These are phyloP conservation scores for Drosophila mettleri DNA, from an alignment of 2,888 invertebrate species.

Conservation along the genomic window DNA sequence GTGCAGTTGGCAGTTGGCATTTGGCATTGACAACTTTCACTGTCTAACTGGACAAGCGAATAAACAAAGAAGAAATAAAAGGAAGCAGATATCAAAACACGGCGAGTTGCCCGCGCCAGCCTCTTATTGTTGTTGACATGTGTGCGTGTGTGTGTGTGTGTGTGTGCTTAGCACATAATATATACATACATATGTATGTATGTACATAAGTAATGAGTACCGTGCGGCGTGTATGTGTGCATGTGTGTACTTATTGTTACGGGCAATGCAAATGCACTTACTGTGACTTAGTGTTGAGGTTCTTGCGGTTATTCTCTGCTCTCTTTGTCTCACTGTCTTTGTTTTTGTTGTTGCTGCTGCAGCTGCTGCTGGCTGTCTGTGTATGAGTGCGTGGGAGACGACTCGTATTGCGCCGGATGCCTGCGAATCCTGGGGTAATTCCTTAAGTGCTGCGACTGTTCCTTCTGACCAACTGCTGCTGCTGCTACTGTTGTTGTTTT, in stretches of 20 bases:
- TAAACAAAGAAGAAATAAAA: constrained; percentile 4
- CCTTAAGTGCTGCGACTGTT: constrained; percentile 41
- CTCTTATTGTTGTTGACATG: constrained; percentile 23
- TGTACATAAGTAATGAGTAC: constrained; percentile 32
- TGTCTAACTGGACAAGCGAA: constrained; percentile 11
- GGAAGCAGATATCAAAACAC: constrained; percentile 26
- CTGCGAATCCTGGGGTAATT: constrained; percentile 52
- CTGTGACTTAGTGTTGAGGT: constrained; percentile 51
- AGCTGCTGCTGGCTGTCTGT: constrained; percentile 7
- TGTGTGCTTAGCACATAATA: neutral
- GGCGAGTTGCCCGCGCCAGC: constrained; percentile 1
- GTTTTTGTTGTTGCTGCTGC: constrained; percentile 25
- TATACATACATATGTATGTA: neutral
- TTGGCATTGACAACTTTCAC: constrained; percentile 52
- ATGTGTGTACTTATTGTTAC: constrained; percentile 51
- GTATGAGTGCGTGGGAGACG: constrained; percentile 2
- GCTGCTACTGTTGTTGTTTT: constrained; percentile 41
- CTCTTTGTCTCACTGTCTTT: neutral
- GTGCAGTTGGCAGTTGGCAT: constrained; percentile 37
- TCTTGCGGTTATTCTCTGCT: constrained; percentile 33
- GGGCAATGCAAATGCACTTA: constrained; percentile 67
- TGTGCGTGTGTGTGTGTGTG: neutral
- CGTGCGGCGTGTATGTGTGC: constrained; percentile 35
- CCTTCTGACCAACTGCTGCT: constrained; percentile 46
- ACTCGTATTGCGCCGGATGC: constrained; percentile 34